Conservation (phyloP, 1,140 invertebrate species). For the Muscidifurax raptorellus region DNA sequence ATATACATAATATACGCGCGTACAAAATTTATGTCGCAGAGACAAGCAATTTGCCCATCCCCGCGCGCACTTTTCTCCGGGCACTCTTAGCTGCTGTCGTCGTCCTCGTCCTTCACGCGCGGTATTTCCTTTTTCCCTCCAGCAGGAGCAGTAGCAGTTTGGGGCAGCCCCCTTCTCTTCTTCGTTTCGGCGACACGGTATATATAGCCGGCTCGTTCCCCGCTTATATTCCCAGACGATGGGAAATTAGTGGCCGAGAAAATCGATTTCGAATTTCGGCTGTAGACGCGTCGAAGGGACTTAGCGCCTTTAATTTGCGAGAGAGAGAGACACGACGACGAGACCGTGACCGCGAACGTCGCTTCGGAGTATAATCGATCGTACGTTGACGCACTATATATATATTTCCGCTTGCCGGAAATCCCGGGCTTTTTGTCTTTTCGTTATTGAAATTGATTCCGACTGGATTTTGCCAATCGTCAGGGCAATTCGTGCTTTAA, state of each 20-base stretch:
- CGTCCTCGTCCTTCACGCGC: background rate
- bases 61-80: too few species aligned
- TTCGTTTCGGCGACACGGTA: background rate
- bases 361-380: background rate
- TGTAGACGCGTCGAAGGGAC: conserved; percentile 39
- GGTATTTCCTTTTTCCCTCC: too few species aligned
- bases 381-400: background rate
- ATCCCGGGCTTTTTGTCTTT: background rate
- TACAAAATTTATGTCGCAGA: background rate
- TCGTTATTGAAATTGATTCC: background rate
- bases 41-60: too few species aligned
- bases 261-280: conserved; percentile 65
- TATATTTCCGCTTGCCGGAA: background rate
- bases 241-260: conserved; percentile 67
- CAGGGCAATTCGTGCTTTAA: too few species aligned
- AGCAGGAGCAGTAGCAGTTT: too few species aligned
- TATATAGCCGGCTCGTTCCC: conserved; percentile 31
- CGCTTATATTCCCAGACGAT: conserved; percentile 53
- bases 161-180: background rate
- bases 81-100: background rate
- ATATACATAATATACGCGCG: background rate
- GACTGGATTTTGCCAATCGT: too few species aligned
- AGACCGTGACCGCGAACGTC: background rate
- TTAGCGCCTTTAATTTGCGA: conserved; percentile 38
- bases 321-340: conserved; percentile 9